These are phyloP conservation scores for Hermatobates lingyangjiaoensis DNA, from an alignment of 1,140 invertebrate genomes.

Conservation along the genomic window DNA sequence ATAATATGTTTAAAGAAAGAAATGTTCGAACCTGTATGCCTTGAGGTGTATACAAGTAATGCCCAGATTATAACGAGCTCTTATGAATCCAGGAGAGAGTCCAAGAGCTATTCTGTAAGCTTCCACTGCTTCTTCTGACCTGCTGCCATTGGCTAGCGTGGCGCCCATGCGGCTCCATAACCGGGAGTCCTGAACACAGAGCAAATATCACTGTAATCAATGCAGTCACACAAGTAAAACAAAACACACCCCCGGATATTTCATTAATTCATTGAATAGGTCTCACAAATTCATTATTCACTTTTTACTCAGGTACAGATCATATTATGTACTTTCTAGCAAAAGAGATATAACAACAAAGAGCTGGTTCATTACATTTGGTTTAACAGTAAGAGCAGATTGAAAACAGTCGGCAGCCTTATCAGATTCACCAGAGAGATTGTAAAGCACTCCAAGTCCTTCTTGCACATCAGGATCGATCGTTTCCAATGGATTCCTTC, in stretches of 20 bases:
- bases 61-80: constrained; percentile 92
- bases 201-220: too few relatives aligned
- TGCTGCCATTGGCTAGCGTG: constrained; percentile 85
- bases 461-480: constrained; percentile 91
- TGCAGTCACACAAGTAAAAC: too few relatives aligned
- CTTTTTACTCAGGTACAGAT: too few relatives aligned
- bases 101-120: constrained; percentile 85
- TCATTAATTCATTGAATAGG: too few relatives aligned
- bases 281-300: too few relatives aligned
- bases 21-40: constrained; percentile 51
- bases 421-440: constrained; percentile 81
- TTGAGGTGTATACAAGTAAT: constrained; percentile 95
- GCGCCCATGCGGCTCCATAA: constrained; percentile 96
- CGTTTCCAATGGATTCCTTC: constrained; percentile 43
- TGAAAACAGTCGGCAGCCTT: constrained; percentile 93
- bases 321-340: too few relatives aligned
- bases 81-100: constrained; percentile 85
- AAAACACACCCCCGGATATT: too few relatives aligned
- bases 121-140: constrained; percentile 86
- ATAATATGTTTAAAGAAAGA: constrained; percentile 8
- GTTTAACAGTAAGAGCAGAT: constrained; percentile 63
- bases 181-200: constrained; percentile 54
- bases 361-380: too few relatives aligned
- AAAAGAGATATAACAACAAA: too few relatives aligned
- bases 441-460: constrained; percentile 87